Base-by-base conservation (phyloP, 1,140 invertebrate species). In the Zaprionus camerounensis region DNA sequence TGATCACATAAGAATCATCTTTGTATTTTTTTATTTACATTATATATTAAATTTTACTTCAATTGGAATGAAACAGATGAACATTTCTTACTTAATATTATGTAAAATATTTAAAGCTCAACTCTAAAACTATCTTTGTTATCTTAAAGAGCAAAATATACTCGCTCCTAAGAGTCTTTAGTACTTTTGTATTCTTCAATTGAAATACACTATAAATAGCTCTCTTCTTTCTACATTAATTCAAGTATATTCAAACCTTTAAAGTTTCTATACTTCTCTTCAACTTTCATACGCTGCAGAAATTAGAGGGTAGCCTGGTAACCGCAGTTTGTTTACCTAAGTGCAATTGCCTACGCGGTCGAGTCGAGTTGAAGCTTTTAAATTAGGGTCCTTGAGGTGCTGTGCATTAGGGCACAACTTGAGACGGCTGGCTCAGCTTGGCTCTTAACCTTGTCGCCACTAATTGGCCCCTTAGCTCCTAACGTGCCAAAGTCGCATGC, bases 361-460 rank as follows among this genome's bases (percentile, higher is more conserved):
- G 17, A 24, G 34, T 46, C 22, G 53, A 58, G 26, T 66, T 5
- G 36, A 12, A 24, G 11, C 22, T 56, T 71, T 72, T 68, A 67
- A 68, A 67, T 66, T 55, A 64, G 46, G 49, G 57, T 49, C 44
- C 58, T 57, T 55, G 66, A 64, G 24, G 36, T 22, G 41, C 72
- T 61, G 70, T 51, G 71, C 63, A 80, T 87, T 80, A 72, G 81
- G 41, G 15, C 41, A 17, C 6, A 17, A 44, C 46, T 49, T 20
- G 17, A 49, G n/a, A 11, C 17, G 44, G 7, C 44, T 17, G 46
- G 11, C 71, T 67, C 15, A 38, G 63, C 73, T 71, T 31, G 22
- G 70, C 53, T 76, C 81, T 81, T 88, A 90, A 85, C 84, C 84
- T 88, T 88, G 84, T 90, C 81, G 84, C 84, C 75, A 85, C 78